Evolutionary conservation across 2,797 vertebrate genomes (phyloP).

Genomic region (Periparus ater): DNA sequence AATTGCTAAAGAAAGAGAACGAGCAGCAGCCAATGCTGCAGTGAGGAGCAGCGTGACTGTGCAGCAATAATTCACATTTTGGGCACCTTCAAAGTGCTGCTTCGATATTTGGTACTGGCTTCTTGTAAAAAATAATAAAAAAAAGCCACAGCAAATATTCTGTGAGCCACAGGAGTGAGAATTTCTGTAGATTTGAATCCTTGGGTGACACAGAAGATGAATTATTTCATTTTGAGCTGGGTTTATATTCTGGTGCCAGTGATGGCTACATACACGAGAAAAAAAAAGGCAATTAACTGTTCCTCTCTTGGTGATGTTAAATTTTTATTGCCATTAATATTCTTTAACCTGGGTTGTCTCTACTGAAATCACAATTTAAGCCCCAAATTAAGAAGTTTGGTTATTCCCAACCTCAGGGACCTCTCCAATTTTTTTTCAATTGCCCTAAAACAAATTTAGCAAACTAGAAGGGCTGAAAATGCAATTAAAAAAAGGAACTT

Average conservation of each 20-base stretch:
- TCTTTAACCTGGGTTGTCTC: not conserved
- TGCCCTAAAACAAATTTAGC: not conserved
- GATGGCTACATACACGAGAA: not conserved
- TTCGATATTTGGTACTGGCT: not conserved
- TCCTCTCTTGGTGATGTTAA: not conserved
- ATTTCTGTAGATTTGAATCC: not conserved
- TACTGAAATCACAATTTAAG: not conserved
- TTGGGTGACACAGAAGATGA: not conserved
- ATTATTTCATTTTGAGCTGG: not conserved
- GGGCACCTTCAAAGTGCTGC: not conserved
- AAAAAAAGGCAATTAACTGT: not conserved
- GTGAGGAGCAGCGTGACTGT: slow-evolving; percentile 75
- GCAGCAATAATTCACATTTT: slow-evolving; percentile 65
- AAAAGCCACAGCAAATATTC: not conserved
- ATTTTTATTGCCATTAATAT: not conserved
- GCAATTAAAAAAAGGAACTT: not conserved
- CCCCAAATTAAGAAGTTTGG: not conserved
- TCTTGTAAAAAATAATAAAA: not conserved
- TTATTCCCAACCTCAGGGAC: not conserved
- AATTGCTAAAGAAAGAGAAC: slow-evolving; percentile 88
- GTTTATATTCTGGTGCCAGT: not conserved
- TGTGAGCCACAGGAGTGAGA: not conserved
- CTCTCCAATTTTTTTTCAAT: not conserved
- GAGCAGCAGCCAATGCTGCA: slow-evolving; percentile 59
- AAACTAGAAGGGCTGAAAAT: not conserved